Conservation (phyloP, 1,140 invertebrate species). For the Diplogasteroides magnus region DNA sequence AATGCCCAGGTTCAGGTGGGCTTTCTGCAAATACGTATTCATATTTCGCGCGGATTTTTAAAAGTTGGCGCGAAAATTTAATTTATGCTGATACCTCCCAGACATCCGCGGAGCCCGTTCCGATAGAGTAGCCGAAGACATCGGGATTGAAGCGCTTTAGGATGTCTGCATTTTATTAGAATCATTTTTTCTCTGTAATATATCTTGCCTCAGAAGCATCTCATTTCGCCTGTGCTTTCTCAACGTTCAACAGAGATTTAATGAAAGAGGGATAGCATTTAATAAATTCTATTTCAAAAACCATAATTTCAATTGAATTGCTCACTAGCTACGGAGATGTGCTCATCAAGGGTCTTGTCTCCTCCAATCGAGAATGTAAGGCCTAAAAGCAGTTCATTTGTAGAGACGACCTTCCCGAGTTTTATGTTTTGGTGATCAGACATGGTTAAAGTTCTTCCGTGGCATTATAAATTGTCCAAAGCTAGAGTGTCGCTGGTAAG, state of each 20-base stretch:
- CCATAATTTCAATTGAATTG: not conserved
- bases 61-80: not conserved
- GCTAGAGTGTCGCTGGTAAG: too few relatives aligned
- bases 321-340: constrained; percentile 69
- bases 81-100: constrained; percentile 24
- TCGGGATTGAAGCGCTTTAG: constrained; percentile 55
- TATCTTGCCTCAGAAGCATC: not conserved
- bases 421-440: too few relatives aligned
- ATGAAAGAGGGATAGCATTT: not conserved
- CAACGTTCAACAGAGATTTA: not conserved
- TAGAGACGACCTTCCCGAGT: too few relatives aligned
- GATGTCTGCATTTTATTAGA: constrained; percentile 53
- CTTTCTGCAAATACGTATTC: not conserved
- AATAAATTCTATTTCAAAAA: not conserved
- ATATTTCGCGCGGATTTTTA: not conserved
- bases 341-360: constrained; percentile 70
- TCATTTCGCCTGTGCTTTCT: not conserved
- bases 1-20: constrained; percentile 53
- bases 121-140: constrained; percentile 54
- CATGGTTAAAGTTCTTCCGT: too few relatives aligned
- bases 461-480: too few relatives aligned
- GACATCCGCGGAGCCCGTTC: constrained; percentile 38
- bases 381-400: too few relatives aligned
- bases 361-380: constrained; percentile 72
- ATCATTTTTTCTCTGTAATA: constrained; percentile 34